These are phyloP conservation scores for Bubalus kerabau DNA, from an alignment of 2,113 vertebrate species.

Conservation along the genomic window DNA sequence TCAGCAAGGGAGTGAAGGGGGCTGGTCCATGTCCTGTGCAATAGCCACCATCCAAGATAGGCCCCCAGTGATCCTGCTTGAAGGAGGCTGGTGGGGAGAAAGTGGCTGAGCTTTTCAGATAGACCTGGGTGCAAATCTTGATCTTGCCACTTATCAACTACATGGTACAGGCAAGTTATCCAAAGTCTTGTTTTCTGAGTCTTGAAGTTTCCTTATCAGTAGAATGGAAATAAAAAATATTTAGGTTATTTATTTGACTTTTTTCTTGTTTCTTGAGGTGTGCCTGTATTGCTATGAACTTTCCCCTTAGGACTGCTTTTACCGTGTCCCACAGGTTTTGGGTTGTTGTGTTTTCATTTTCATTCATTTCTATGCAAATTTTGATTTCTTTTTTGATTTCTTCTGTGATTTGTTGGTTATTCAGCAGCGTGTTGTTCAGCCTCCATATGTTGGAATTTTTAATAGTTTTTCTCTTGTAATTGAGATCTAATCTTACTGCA, in stretches of 20 bases:
- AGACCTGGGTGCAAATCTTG: neutral
- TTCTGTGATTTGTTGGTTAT: no score
- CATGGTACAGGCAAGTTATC: accelerated
- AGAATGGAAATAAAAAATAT: neutral
- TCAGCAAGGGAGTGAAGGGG: neutral
- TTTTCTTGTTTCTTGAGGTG: no score
- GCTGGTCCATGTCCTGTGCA: neutral
- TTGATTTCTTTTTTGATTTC: no score
- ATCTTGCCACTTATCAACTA: neutral
- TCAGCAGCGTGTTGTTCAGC: no score
- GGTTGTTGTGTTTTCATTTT: no score
- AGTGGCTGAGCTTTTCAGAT: neutral
- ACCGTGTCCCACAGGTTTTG: no score
- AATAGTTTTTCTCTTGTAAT: no score
- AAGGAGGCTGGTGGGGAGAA: neutral
- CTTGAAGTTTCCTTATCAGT: neutral
- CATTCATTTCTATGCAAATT: no score
- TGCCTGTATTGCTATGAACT: no score
- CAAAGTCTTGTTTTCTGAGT: neutral
- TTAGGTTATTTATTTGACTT: neutral
- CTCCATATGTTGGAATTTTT: no score
- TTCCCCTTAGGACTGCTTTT: no score
- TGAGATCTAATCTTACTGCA: no score
- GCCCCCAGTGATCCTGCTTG: neutral
- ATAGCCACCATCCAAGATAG: neutral